phyloP scores from a whole-genome alignment of 2,113 vertebrate species.

The Galemys pyrenaicus region DNA sequence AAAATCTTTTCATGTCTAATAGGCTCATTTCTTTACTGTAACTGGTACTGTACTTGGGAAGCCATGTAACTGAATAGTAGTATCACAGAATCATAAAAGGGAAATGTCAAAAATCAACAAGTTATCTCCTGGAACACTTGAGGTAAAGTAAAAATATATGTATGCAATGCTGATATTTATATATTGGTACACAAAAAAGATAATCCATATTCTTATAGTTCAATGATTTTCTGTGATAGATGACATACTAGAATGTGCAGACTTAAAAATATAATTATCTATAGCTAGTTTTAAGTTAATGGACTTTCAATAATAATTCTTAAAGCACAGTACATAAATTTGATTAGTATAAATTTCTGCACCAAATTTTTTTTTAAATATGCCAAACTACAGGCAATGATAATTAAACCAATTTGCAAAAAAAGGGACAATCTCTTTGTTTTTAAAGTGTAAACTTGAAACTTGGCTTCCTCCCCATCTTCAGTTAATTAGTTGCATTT shows the following conservation, averaged over 20 bases:
- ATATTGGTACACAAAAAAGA: not conserved
- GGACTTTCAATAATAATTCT: not conserved
- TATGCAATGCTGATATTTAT: not conserved
- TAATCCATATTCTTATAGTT: not conserved
- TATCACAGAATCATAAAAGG: not conserved
- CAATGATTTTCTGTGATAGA: not conserved
- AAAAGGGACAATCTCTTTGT: not conserved
- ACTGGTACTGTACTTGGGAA: constrained; percentile 4
- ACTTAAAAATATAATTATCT: constrained; percentile 44
- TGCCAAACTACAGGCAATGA: not conserved
- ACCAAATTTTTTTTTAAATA: not conserved
- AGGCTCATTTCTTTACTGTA: constrained; percentile 52
- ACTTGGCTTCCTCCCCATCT: not conserved
- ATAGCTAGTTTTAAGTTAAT: constrained; percentile 34
- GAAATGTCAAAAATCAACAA: constrained; percentile 2
- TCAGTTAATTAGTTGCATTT: not conserved
- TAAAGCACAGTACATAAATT: not conserved
- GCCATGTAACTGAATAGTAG: constrained; percentile 21
- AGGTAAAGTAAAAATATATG: constrained; percentile 24
- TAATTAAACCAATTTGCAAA: not conserved
- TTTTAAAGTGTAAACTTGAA: not conserved
- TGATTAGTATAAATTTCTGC: constrained; percentile 3
- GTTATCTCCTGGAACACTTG: constrained; percentile 10
- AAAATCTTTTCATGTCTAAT: not conserved
- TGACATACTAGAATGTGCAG: not conserved